Evolutionary conservation across 2,888 invertebrate species (phyloP).

Genomic region (Acronicta psi): DNA sequence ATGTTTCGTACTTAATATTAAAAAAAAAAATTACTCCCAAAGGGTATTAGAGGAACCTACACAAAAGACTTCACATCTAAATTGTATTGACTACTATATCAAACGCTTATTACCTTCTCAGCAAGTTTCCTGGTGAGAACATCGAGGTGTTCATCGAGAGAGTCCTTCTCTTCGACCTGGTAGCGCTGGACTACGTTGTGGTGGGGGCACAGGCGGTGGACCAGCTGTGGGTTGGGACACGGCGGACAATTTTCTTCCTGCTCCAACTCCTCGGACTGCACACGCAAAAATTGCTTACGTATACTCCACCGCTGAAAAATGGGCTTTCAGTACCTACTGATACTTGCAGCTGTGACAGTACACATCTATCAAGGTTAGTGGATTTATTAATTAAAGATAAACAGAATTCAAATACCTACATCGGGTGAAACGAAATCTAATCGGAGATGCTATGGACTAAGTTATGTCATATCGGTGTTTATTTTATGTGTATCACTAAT

Average conservation of each 20-base stretch:
- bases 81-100: background rate
- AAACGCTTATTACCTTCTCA: constrained; percentile 73
- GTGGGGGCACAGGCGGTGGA: constrained; percentile 79
- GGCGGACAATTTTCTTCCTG: constrained; percentile 21
- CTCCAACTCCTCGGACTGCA: constrained; percentile 3
- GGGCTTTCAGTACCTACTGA: background rate
- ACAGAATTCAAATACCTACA: no score
- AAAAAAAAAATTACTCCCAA: no score
- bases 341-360: background rate
- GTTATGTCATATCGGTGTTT: no score
- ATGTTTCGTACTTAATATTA: no score
- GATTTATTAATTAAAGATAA: no score
- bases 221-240: constrained; percentile 64
- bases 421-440: no score
- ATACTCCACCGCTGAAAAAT: background rate
- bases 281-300: background rate
- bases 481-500: no score
- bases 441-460: no score
- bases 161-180: constrained; percentile 81
- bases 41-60: no score
- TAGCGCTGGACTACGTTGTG: constrained; percentile 77
- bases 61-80: no score
- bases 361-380: no score
- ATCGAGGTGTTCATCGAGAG: constrained; percentile 82
- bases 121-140: constrained; percentile 81